Evolutionary conservation across 1,140 invertebrate genomes (phyloP).

Genomic region (Pogonus chalceus): DNA sequence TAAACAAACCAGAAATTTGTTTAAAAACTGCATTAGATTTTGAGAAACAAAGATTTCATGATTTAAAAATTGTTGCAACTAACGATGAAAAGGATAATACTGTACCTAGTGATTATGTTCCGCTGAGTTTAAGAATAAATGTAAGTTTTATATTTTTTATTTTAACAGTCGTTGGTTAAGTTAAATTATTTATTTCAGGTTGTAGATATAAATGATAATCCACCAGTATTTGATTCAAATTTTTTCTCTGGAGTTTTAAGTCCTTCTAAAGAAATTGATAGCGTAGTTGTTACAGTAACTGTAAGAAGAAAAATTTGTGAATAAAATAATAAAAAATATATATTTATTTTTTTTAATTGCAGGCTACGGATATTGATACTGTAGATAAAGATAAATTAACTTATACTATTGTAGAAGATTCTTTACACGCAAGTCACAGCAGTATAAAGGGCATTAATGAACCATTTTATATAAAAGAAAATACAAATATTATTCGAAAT

Average conservation of each 20-base stretch:
- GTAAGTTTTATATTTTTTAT: slow-evolving; percentile 25
- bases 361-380: slow-evolving; percentile 42
- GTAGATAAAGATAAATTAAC: slow-evolving; percentile 28
- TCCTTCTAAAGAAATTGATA: slow-evolving; percentile 32
- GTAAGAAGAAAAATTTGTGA: slow-evolving; percentile 25
- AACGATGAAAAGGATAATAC: slow-evolving; percentile 25
- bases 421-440: slow-evolving; percentile 31
- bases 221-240: slow-evolving; percentile 35
- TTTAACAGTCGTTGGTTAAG: slow-evolving; percentile 13
- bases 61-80: slow-evolving; percentile 34
- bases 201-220: slow-evolving; percentile 40
- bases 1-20: not conserved
- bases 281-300: slow-evolving; percentile 34
- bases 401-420: slow-evolving; percentile 34
- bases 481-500: slow-evolving; percentile 27
- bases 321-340: slow-evolving; percentile 11
- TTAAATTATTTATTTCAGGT: slow-evolving; percentile 31
- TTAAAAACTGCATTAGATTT: slow-evolving; percentile 34
- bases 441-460: slow-evolving; percentile 27
- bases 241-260: slow-evolving; percentile 40
- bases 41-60: slow-evolving; percentile 26
- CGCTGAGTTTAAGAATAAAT: slow-evolving; percentile 34
- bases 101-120: slow-evolving; percentile 21
- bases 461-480: slow-evolving; percentile 35
- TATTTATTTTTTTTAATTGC: slow-evolving; percentile 12